Evolutionary conservation across 2,797 vertebrate species (phyloP), one percentile per base, ranked within the genome.

Genomic region (Sebastes nivosus): DNA sequence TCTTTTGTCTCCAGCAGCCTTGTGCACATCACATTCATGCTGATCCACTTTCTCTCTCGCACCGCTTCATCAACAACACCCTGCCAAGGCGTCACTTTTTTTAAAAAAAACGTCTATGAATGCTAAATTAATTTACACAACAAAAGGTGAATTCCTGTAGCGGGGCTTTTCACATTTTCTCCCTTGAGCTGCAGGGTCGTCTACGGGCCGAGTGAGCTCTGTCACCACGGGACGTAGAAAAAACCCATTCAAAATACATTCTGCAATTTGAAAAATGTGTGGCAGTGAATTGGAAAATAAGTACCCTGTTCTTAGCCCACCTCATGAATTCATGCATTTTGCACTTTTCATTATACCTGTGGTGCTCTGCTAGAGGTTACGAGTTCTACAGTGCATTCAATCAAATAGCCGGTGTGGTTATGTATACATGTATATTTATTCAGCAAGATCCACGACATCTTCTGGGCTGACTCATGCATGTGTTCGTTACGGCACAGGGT

Each of bases 271-370:
- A 90, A 87, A 89, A 90, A 89, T 89, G 79, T 69, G 57, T 30
- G 16, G 72, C 84, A 81, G 73, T 82, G 87, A 70, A 68, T 83
- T 78, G 83, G 85, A 90, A 91, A 89, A 88, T 90, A 86, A 91
- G 77, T 64, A 87, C 63, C 65, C 32, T 64, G 72, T 87, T 87
- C 72, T 69, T 77, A 80, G 50, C 58, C 67, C 64, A 25, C 67
- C 87, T 83, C 82, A 82, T 88, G 80, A 91, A 92, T 93, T 88
- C 85, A 93, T 88, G 88, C 79, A 83, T 89, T 89, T 86, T 83
- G 84, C 79, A 79, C 80, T 88, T 90, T 87, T 89, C 87, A 86
- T 88, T 91, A 89, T 64, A 89, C 82, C 81, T 82, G 84, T 30
- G 54, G 58, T 79, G 72, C 79, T 88, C 58, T 60, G 75, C 12